Percentiles rank a stretch among this genome's conserved stretches.
Conservation (phyloP, 1,140 invertebrate genomes). For the Drosophila hydei region DNA sequence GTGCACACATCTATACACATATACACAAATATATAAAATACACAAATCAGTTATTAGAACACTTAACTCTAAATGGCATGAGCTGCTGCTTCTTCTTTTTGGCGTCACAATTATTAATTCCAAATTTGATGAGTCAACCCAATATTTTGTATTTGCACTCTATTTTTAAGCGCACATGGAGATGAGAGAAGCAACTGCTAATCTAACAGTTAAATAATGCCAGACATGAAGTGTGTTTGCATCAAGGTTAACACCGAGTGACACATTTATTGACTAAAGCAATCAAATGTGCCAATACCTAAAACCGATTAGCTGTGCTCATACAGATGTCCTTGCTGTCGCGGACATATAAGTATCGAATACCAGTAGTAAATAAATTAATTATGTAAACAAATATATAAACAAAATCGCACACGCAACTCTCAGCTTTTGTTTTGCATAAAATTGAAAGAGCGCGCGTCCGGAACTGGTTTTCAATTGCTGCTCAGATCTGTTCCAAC, state of each 20-base stretch:
- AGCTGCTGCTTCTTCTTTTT: neutral
- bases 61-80: neutral
- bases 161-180: constrained; percentile 27
- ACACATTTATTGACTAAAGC: neutral
- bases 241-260: neutral
- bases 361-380: too few species aligned
- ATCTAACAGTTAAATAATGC: constrained; percentile 15
- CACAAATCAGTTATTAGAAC: constrained; percentile 4
- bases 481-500: neutral
- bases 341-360: too few species aligned
- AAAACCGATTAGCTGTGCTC: too few species aligned
- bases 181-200: constrained; percentile 1
- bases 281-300: too few species aligned
- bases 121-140: constrained; percentile 22
- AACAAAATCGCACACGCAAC: neutral
- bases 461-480: constrained; percentile 9
- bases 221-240: neutral
- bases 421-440: constrained; percentile 1
- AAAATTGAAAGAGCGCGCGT: neutral
- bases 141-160: neutral
- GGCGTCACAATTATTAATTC: constrained; percentile 7
- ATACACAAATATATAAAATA: neutral
- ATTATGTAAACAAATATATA: neutral
- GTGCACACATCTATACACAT: neutral
- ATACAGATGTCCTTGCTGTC: too few species aligned